Evolutionary conservation across 53 echinoderm and acorn worm species (phyloP), one percentile per base, ranked within the genome.

Genomic region (Echinarachnius parma): DNA sequence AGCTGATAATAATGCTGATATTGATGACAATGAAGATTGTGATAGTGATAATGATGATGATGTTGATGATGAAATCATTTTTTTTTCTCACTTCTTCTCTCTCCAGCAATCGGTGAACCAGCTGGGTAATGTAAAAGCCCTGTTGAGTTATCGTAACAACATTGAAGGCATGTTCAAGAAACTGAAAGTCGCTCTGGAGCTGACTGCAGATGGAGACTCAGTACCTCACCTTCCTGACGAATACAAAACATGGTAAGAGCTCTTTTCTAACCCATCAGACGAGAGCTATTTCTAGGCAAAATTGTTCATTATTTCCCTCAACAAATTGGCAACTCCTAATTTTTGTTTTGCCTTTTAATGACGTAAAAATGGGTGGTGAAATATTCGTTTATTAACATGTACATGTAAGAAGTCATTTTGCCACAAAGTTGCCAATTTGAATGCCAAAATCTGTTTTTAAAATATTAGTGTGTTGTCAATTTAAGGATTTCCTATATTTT

Each of bases 121-220:
- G 29, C 69, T 85, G 28, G 70, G 80, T 10, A 89, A 68, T 60
- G 70, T 76, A 22, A 76, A 85, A 54, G 60, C 80, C 4, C 77
- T 89, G 3, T 66, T 89, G 15, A 61, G 80, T 33, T 77, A 75
- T 70, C 59, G 69, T 19, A 89, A 85, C 35, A 85, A 80, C 70
- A 85, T 89, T 44, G 89, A 89, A 33, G 85, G 75, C 1, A 85
- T 71, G 27, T 89, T 89, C 60, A 89, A 85, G 72, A 80, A 86
- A 26, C 47, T 89, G 39, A 89, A 89, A 53, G 67, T 75, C 22
- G 80, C 77, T 16, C 77, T 81, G 18, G 74, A 72, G 28, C 11
- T 56, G 20, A 57, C 56, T 7, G n/a, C 33, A 1, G 53, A 75
- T 5, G 52, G 68, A 14, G 60, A 80, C 10, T 63, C 78, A 1